phyloP scores from a whole-genome alignment of 2,888 invertebrate genomes.

The Palloptera scutellata region DNA sequence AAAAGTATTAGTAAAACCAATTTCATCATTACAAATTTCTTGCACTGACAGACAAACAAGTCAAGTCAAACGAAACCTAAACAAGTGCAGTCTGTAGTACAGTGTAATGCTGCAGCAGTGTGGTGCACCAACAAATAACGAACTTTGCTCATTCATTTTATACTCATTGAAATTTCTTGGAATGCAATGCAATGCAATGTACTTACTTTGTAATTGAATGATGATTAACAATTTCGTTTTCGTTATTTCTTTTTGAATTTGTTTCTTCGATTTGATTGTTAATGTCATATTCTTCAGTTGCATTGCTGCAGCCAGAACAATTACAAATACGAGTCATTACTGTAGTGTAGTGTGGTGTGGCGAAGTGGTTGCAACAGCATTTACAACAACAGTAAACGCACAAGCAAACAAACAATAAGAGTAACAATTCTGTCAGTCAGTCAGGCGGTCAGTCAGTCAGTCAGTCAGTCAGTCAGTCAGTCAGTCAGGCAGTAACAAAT shows the following conservation, averaged over 20 bases:
- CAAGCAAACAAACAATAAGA: no score
- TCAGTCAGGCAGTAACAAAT: no score
- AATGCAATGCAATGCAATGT: no score
- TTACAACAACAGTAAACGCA: background rate
- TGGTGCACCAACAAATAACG: background rate
- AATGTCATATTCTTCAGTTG: slow-evolving; percentile 21
- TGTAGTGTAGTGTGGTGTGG: no score
- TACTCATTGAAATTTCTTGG: slow-evolving; percentile 36
- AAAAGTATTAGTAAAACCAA: no score
- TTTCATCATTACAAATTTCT: no score
- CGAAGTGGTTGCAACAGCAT: background rate
- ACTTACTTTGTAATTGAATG: slow-evolving; percentile 38
- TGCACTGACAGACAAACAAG: no score
- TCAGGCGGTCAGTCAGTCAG: no score
- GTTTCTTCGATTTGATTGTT: background rate
- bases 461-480: no score
- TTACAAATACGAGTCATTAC: background rate
- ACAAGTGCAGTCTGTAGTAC: no score
- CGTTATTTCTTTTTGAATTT: background rate
- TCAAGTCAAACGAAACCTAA: no score
- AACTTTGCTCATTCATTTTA: slow-evolving; percentile 26
- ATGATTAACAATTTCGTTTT: slow-evolving; percentile 37
- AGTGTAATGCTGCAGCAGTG: background rate
- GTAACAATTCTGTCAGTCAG: no score
- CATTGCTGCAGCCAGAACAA: background rate